Percentiles rank a stretch among this genome's conserved stretches.
These are phyloP conservation scores for Furnarius figulus DNA, from an alignment of 2,113 vertebrate genomes.

Conservation along the genomic window DNA sequence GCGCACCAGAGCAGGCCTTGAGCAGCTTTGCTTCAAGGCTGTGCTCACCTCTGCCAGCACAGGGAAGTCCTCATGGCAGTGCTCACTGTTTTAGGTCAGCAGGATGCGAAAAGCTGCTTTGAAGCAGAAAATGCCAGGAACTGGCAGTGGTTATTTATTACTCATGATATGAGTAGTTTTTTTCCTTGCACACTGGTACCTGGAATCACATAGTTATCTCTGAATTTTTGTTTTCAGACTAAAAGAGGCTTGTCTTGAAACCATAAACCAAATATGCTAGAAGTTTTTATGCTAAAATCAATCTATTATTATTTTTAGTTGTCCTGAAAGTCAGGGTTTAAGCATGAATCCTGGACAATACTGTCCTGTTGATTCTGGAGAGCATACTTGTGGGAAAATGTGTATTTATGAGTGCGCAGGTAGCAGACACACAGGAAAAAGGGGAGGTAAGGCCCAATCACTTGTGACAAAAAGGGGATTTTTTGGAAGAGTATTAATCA, in stretches of 20 bases:
- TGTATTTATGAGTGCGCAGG: neutral
- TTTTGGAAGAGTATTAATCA: neutral
- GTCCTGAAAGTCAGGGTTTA: neutral
- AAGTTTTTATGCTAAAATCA: neutral
- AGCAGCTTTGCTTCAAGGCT: accelerated
- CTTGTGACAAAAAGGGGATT: neutral
- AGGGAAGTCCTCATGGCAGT: neutral
- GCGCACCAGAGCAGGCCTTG: accelerated
- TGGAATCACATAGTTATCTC: neutral
- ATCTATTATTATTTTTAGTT: neutral
- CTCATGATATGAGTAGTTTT: neutral
- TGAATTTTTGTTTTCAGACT: neutral
- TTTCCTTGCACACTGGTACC: neutral
- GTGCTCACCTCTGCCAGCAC: neutral
- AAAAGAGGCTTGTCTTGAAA: neutral
- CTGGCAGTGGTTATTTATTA: neutral
- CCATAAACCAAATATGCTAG: neutral
- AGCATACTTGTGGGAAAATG: neutral
- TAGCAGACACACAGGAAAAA: neutral
- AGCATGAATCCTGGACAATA: neutral
- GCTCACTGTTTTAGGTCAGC: neutral
- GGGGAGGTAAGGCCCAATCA: neutral
- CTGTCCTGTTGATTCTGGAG: neutral
- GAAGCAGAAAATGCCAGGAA: neutral
- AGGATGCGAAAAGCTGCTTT: neutral